Conservation (phyloP, 2,797 vertebrate species). For the Aeoliscus strigatus region DNA sequence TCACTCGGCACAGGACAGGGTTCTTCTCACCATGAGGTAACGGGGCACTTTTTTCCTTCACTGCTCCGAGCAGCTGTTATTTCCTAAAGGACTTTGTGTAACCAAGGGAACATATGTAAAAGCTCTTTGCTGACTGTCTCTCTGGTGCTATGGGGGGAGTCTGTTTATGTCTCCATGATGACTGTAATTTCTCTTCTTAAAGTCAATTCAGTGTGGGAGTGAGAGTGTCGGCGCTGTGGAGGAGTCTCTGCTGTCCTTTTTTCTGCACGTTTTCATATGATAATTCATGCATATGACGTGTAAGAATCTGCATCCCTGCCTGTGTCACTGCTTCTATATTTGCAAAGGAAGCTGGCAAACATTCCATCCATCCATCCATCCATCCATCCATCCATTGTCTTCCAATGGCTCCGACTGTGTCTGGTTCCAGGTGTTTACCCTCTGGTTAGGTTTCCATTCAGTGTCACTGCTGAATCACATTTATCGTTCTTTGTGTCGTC, state of each 20-base stretch:
- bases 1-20: constrained; percentile 9
- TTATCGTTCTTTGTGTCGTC: too few species aligned
- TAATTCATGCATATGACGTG: neutral
- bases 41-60: constrained; percentile 23
- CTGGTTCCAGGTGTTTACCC: too few species aligned
- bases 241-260: too few species aligned
- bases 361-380: neutral
- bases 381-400: too few species aligned
- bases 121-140: constrained; percentile 6
- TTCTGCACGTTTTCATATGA: neutral
- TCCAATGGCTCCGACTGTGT: too few species aligned
- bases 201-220: too few species aligned
- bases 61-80: constrained; percentile 16
- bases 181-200: constrained; percentile 3
- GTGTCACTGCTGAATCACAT: too few species aligned
- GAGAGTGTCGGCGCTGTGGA: too few species aligned
- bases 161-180: neutral
- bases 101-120: constrained; percentile 1
- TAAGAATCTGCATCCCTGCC: neutral
- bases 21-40: constrained; percentile 18
- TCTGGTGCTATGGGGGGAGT: constrained; percentile 6
- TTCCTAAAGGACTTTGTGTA: constrained; percentile 6
- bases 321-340: neutral
- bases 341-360: neutral
- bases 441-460: too few species aligned